Evolutionary conservation across 2,888 invertebrate species (phyloP).

Genomic region (Elysia crispata): DNA sequence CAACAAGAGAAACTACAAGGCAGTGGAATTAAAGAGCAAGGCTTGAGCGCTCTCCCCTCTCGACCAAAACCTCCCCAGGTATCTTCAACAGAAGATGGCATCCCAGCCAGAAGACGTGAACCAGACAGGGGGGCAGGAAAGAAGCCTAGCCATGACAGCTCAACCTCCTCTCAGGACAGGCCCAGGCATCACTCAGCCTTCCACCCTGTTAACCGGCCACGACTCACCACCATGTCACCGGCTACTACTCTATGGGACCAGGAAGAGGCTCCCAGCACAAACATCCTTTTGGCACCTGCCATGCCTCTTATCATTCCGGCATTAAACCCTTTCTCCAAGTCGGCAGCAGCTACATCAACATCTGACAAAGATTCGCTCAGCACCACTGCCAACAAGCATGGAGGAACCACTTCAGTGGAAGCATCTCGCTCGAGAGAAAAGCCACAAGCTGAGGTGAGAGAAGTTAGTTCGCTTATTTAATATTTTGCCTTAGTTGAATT

Average conservation of each 20-base stretch:
- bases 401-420: too few species aligned
- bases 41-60: background rate
- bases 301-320: conserved; percentile 55
- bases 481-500: too few species aligned
- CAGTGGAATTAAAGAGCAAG: background rate
- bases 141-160: conserved; percentile 1
- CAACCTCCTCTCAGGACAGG: background rate
- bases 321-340: conserved; percentile 31
- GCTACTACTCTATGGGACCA: conserved; percentile 73
- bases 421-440: too few species aligned
- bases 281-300: conserved; percentile 66
- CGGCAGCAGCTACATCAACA: conserved; percentile 2
- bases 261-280: conserved; percentile 61
- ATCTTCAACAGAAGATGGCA: conserved; percentile 38
- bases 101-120: conserved; percentile 24
- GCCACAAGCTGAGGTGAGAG: too few species aligned
- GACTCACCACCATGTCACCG: conserved; percentile 70
- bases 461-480: too few species aligned
- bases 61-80: background rate
- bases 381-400: too few species aligned
- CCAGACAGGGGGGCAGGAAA: conserved; percentile 26
- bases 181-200: conserved; percentile 57
- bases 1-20: too few species aligned
- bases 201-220: conserved; percentile 57
- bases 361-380: background rate